phyloP scores from a whole-genome alignment of 2,888 invertebrate species.

The Coelinius sp. region DNA sequence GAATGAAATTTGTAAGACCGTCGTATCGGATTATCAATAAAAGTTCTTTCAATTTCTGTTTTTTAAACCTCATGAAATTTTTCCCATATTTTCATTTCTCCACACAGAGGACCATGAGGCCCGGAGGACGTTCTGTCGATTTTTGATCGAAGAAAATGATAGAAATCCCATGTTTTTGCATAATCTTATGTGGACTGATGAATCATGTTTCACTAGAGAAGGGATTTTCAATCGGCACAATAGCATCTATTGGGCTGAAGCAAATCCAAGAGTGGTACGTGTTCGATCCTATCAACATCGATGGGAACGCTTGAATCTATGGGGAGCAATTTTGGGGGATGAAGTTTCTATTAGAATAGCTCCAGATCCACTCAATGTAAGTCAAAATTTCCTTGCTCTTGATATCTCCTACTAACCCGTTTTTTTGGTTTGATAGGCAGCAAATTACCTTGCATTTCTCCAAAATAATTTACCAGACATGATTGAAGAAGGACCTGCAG shows the following conservation, averaged over 20 bases:
- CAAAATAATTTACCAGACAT: neutral
- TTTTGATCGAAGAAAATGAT: neutral
- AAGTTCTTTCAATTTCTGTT: too few species aligned
- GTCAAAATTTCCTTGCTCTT: neutral
- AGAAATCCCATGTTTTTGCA: neutral
- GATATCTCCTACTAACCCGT: neutral
- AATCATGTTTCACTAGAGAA: too few species aligned
- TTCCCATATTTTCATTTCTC: neutral
- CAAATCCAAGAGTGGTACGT: neutral
- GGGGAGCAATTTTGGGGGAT: constrained; percentile 1
- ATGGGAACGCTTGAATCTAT: neutral
- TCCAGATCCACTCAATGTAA: neutral
- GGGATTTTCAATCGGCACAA: neutral
- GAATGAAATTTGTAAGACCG: too few species aligned
- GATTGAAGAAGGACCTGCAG: neutral
- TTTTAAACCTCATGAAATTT: too few species aligned
- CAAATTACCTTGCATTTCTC: neutral
- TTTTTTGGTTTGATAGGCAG: too few species aligned
- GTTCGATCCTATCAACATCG: neutral
- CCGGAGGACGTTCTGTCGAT: neutral
- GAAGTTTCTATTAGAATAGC: neutral
- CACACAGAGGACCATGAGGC: neutral
- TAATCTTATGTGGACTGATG: neutral
- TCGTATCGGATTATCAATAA: too few species aligned
- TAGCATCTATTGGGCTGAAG: neutral